Percentiles rank a stretch among this genome's conserved stretches.
Evolutionary conservation across 2,888 invertebrate species (phyloP).

Genomic region (Caenorhabditis virilis): DNA sequence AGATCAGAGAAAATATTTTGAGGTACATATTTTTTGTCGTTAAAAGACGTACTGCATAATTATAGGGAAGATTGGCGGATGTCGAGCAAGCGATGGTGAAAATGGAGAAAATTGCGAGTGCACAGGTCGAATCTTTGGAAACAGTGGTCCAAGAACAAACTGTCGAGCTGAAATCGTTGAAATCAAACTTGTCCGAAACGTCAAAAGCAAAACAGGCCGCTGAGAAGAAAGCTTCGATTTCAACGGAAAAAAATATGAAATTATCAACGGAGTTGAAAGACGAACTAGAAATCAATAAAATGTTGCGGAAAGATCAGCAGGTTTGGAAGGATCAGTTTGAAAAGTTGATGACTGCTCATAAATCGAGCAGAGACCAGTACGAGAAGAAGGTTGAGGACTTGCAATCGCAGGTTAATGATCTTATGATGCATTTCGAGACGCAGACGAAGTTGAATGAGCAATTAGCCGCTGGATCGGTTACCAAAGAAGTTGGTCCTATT

Average conservation of each 20-base stretch:
- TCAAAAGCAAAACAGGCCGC: constrained; percentile 67
- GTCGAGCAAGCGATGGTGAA: constrained; percentile 78
- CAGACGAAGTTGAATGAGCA: constrained; percentile 73
- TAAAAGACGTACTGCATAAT: not conserved
- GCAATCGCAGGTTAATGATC: constrained; percentile 88
- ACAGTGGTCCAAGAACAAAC: constrained; percentile 73
- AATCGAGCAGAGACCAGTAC: not conserved
- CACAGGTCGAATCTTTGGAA: constrained; percentile 71
- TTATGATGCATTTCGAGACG: constrained; percentile 95
- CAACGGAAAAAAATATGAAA: constrained; percentile 79
- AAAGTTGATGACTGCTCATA: constrained; percentile 51
- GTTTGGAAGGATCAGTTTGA: constrained; percentile 75
- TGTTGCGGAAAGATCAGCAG: constrained; percentile 79
- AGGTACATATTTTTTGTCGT: constrained; percentile 7
- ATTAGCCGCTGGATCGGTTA: constrained; percentile 28
- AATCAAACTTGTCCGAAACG: constrained; percentile 38
- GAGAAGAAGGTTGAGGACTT: constrained; percentile 79
- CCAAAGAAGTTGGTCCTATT: too few relatives aligned
- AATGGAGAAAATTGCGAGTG: constrained; percentile 69
- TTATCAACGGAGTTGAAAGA: constrained; percentile 53
- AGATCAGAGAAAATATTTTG: constrained; percentile 85
- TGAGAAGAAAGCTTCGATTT: constrained; percentile 75
- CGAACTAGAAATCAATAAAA: constrained; percentile 75
- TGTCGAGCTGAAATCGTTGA: constrained; percentile 70
- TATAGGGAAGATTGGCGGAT: constrained; percentile 32